A percentile compares a stretch with the other conserved stretches of the same genome.
These are phyloP conservation scores for Sinohyriopsis cumingii DNA, from an alignment of 2,888 invertebrate genomes.

Conservation along the genomic window DNA sequence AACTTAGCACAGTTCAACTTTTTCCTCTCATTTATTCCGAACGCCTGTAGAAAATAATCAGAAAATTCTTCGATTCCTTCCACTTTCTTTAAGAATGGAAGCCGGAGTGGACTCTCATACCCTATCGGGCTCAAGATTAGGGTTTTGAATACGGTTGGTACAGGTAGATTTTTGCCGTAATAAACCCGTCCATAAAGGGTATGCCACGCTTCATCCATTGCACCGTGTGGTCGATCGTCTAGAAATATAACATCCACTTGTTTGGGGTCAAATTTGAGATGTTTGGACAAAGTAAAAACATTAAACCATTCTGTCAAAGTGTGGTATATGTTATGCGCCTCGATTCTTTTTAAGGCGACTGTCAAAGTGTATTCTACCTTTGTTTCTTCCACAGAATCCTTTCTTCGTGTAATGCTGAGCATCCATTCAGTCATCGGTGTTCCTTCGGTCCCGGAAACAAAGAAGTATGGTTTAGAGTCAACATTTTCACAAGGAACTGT, in stretches of 20 bases:
- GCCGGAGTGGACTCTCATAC: slow-evolving; percentile 37
- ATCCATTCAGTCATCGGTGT: slow-evolving; percentile 26
- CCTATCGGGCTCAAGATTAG: slow-evolving; percentile 36
- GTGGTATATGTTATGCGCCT: slow-evolving; percentile 38
- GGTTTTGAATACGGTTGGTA: slow-evolving; percentile 15
- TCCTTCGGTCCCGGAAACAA: slow-evolving; percentile 23
- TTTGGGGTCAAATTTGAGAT: slow-evolving; percentile 19
- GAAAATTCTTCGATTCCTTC: slow-evolving; percentile 25
- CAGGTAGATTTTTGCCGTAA: slow-evolving; percentile 14
- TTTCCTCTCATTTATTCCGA: slow-evolving; percentile 13
- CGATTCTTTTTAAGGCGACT: slow-evolving; percentile 26
- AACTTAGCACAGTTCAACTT: slow-evolving; percentile 20
- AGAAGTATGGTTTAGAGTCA: slow-evolving; percentile 16
- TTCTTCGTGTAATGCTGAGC: not conserved
- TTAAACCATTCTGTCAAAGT: slow-evolving; percentile 39
- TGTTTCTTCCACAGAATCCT: too few species aligned
- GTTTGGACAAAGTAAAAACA: slow-evolving; percentile 22
- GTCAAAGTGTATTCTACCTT: slow-evolving; percentile 1
- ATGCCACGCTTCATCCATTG: slow-evolving; percentile 31
- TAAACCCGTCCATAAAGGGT: slow-evolving; percentile 21
- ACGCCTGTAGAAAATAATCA: slow-evolving; percentile 22
- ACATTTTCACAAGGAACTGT: slow-evolving; percentile 22
- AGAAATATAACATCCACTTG: slow-evolving; percentile 22
- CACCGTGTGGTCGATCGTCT: slow-evolving; percentile 30
- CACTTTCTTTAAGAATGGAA: slow-evolving; percentile 17